Evolutionary conservation across 2,888 invertebrate species (phyloP).

Genomic region (Agonopterix alstromeriana): DNA sequence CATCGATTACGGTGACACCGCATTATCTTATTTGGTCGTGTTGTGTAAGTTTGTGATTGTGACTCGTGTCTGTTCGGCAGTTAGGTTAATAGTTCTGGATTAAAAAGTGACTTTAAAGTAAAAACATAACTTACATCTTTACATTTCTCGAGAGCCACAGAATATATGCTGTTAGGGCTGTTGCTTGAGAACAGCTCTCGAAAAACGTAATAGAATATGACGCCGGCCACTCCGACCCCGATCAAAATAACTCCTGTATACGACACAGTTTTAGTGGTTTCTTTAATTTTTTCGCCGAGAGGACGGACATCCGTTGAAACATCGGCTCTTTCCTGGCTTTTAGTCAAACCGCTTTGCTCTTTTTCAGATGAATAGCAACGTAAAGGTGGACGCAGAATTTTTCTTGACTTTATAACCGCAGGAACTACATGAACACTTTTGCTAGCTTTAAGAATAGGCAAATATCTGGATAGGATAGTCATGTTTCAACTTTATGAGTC

Average conservation of each 20-base stretch:
- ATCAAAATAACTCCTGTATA: slow-evolving; percentile 89
- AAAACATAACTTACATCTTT: slow-evolving; percentile 70
- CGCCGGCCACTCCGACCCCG: slow-evolving; percentile 88
- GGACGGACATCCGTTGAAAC: slow-evolving; percentile 79
- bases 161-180: slow-evolving; percentile 91
- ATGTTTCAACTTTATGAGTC: slow-evolving; percentile 24
- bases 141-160: slow-evolving; percentile 85
- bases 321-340: slow-evolving; percentile 52
- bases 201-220: slow-evolving; percentile 90
- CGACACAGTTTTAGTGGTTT: slow-evolving; percentile 92
- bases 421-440: slow-evolving; percentile 33
- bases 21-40: no score
- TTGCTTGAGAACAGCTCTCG: slow-evolving; percentile 91
- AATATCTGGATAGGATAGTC: slow-evolving; percentile 57
- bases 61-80: no score
- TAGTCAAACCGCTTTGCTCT: slow-evolving; percentile 42
- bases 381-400: slow-evolving; percentile 24
- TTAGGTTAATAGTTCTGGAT: no score
- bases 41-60: no score
- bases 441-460: slow-evolving; percentile 39
- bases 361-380: slow-evolving; percentile 45
- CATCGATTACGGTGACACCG: no score
- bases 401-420: slow-evolving; percentile 25
- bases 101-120: no score
- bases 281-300: slow-evolving; percentile 87